Evolutionary conservation across 1,140 invertebrate genomes (phyloP), one percentile per base, ranked within the genome.

Genomic region (Lineus longissimus): DNA sequence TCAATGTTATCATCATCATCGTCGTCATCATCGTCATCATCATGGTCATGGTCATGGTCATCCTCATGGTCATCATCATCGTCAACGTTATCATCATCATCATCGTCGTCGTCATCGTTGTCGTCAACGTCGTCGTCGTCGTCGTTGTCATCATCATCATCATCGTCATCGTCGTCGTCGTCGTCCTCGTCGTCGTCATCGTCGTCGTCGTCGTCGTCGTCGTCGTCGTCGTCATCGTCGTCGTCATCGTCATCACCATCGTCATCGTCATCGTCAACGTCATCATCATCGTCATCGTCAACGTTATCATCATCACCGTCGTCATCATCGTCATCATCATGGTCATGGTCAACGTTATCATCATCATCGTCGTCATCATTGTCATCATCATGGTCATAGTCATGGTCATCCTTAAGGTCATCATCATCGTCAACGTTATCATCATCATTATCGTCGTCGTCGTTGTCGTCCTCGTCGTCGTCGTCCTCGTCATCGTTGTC

Each of bases 241-340:
- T 61, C 59, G 2, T 61, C 59, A 61, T 61, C 59, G 54, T 61
- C 59, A 61, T 55, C 59, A 61, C 54, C 59, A 61, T 55, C 59
- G 54, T 55, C 45, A 47, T 55, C 45, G 23, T 0, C 60, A 47
- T 55, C 47, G 54, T 55, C 59, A 61, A 1, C 59, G 33, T 58
- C 56, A 58, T 58, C 56, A 58, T 58, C 56, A 58, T 58, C 56
- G 23, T 2, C 60, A 47, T 55, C 60, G 23, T 61, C 60, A 47
- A 55, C 60, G 22, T 27, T 47, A 31, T 57, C 60, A 25, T 57
- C 60, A 7, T 30, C 4, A 30, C 6, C 41, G 54, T 23, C 43
- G 29, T 27, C 56, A 25, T 58, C 31, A 58, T 27, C 27, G 22
- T 60, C 58, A 30, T 60, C 1, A n/a, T n/a, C n/a, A n/a, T n/a